phyloP scores from a whole-genome alignment of 1,140 invertebrate genomes.

The Hycleus cichorii region DNA sequence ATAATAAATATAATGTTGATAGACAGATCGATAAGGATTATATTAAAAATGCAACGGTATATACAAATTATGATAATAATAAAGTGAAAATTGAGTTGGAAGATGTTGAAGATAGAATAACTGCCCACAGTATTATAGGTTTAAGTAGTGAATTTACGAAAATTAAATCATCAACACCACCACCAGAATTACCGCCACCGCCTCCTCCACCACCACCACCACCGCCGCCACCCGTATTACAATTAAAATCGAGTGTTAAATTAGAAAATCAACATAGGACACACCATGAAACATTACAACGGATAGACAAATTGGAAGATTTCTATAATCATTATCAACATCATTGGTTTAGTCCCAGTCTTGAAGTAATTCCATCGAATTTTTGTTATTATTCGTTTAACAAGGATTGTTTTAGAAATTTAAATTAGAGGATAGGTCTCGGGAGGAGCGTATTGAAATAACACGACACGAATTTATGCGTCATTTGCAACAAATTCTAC shows the following conservation, averaged over 20 bases:
- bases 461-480: constrained; percentile 38
- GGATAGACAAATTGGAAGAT: constrained; percentile 34
- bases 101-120: constrained; percentile 27
- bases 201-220: no score
- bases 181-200: no score
- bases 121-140: constrained; percentile 39
- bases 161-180: no score
- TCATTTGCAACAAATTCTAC: constrained; percentile 34
- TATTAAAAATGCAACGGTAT: constrained; percentile 14
- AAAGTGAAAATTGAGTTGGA: constrained; percentile 24
- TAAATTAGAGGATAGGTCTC: constrained; percentile 38
- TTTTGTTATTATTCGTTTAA: neutral
- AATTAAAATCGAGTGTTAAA: constrained; percentile 24
- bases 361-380: constrained; percentile 28
- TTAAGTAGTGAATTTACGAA: no score
- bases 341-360: constrained; percentile 38
- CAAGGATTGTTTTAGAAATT: constrained; percentile 24
- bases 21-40: constrained; percentile 16
- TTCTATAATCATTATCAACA: constrained; percentile 38
- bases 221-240: neutral
- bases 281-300: constrained; percentile 37
- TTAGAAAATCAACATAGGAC: constrained; percentile 19
- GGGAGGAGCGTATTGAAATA: constrained; percentile 39
- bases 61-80: constrained; percentile 10
- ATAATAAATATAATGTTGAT: constrained; percentile 17